Evolutionary conservation across 2,888 invertebrate genomes (phyloP), one percentile per base, ranked within the genome.

Genomic region (Drosophila flavopinicola): DNA sequence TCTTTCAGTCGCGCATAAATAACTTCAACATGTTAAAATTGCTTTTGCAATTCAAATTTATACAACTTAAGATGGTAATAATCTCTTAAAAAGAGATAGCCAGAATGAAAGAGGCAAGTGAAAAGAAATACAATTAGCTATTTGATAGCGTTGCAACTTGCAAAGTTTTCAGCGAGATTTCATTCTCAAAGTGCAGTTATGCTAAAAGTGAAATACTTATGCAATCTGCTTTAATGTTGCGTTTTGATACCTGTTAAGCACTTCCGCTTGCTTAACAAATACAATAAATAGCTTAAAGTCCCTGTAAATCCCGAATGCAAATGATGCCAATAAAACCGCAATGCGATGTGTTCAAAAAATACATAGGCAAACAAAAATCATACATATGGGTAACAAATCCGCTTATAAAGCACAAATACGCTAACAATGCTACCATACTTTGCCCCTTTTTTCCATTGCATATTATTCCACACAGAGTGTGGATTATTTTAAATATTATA

Each of bases 31-130:
- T 32, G 37, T 37, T 56, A 27, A 60, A 57, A 60, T 65, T 59
- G 52, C 44, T 53, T 70, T 70, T 70, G 53, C 59, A 51, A 53
- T 70, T 52, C 56, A 57, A 70, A 72, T 65, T 70, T 65, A 49
- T 41, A 37, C 45, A 53, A 6, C 52, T 17, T 9, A 45, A 49
- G 29, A 11, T 35, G 7, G 42, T 30, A 45, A 51, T 51, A 66
- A 38, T 24, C 29, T 61, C 2, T n/a, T 15, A 1, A 20, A 15
- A 47, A 29, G 10, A 11, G 2, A 41, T 7, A 20, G 4, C 6
- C 6, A 1, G 23, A 35, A 44, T 4, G n/a, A 27, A 24, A 25
- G n/a, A 35, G 3, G 0, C 7, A 20, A 23, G 10, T n/a, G 0
- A 1, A 20, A 25, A 37, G 6, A 51, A n/a, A 6, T 6, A 6